These are phyloP conservation scores for Oxyura jamaicensis DNA, from an alignment of 2,113 vertebrate genomes.

Conservation along the genomic window DNA sequence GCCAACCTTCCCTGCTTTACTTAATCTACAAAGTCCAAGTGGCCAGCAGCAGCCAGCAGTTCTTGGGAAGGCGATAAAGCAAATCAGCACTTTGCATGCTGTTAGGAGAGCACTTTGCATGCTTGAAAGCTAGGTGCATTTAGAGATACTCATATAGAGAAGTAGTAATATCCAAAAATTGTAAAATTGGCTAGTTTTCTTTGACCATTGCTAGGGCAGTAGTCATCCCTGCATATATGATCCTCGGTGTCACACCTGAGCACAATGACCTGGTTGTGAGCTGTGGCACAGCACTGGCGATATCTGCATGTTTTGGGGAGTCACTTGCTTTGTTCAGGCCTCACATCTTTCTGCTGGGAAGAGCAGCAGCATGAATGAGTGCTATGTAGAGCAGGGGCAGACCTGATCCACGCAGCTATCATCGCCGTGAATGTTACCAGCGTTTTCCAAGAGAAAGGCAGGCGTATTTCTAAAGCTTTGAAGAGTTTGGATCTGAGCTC, in stretches of 20 bases:
- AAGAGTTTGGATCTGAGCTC: background rate
- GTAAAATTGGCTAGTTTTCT: background rate
- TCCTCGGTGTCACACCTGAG: background rate
- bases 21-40: no score
- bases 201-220: rapidly evolving
- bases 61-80: no score
- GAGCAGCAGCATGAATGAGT: background rate
- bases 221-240: rapidly evolving
- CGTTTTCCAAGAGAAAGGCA: background rate
- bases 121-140: no score
- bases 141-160: background rate
- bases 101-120: no score
- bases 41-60: no score
- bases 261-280: background rate
- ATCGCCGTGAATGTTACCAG: background rate
- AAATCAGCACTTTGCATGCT: no score
- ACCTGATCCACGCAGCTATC: background rate
- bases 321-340: background rate
- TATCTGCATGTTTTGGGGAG: background rate
- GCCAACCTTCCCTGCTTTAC: no score
- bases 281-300: background rate
- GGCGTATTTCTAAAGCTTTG: background rate
- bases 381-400: background rate
- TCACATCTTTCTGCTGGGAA: background rate
- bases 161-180: background rate